phyloP scores from a whole-genome alignment of 2,888 invertebrate genomes.

The Cryptocephalus primarius region DNA sequence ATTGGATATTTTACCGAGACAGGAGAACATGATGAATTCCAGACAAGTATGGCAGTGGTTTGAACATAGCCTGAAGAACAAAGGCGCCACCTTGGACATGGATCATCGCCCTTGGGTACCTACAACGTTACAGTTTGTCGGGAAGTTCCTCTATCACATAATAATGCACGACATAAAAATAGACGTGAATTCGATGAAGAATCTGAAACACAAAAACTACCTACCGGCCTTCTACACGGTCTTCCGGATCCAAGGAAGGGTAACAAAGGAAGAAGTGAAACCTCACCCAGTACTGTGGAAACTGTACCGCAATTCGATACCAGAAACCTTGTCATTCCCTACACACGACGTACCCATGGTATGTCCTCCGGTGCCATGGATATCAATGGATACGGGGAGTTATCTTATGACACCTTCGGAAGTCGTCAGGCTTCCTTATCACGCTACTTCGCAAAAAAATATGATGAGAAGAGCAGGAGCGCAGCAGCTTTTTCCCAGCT shows the following conservation, averaged over 20 bases:
- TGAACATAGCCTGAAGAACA: constrained; percentile 36
- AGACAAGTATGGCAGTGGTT: constrained; percentile 65
- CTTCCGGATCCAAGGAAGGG: constrained; percentile 55
- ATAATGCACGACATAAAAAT: constrained; percentile 78
- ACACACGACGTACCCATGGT: constrained; percentile 62
- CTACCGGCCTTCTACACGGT: constrained; percentile 73
- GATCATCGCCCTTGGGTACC: constrained; percentile 54
- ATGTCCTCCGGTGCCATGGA: constrained; percentile 84
- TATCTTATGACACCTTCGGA: constrained; percentile 42
- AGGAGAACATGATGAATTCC: constrained; percentile 37
- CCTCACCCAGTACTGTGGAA: constrained; percentile 70
- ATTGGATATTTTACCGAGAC: constrained; percentile 22
- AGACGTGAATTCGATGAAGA: constrained; percentile 59
- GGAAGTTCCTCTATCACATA: constrained; percentile 78
- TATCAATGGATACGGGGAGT: constrained; percentile 56
- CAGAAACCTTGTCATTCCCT: constrained; percentile 61
- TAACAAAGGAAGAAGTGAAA: constrained; percentile 63
- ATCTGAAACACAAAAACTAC: constrained; percentile 43
- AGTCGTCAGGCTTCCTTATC: constrained; percentile 48
- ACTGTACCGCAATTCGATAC: constrained; percentile 56
- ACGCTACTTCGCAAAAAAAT: constrained; percentile 54
- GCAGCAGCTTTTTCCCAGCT: constrained; percentile 62
- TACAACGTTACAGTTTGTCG: constrained; percentile 53
- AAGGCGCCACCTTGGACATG: constrained; percentile 27
- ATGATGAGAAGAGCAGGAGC: constrained; percentile 47